A percentile compares a stretch with the other conserved stretches of the same genome.
These are phyloP conservation scores for Pangasianodon hypophthalmus DNA, from an alignment of 2,113 vertebrate genomes.

Conservation along the genomic window DNA sequence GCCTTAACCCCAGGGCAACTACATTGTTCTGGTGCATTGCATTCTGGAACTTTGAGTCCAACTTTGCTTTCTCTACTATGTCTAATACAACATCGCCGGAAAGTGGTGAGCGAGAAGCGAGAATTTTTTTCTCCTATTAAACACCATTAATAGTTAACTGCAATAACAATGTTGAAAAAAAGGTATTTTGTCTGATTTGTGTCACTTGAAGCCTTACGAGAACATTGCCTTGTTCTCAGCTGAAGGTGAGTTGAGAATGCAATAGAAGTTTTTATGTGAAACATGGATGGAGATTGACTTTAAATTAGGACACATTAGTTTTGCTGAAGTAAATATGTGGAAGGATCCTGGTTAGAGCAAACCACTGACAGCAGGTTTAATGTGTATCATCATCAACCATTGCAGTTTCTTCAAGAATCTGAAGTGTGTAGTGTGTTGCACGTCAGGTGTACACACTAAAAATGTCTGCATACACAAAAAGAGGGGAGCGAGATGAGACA, in stretches of 20 bases:
- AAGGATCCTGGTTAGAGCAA: not conserved
- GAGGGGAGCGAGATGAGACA: not conserved
- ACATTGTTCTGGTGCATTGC: not conserved
- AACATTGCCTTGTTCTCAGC: not conserved
- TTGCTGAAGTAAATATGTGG: not conserved
- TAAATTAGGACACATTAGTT: not conserved
- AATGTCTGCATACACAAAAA: not conserved
- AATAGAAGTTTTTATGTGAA: not conserved
- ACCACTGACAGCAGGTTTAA: not conserved
- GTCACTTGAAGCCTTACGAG: not conserved
- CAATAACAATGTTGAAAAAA: not conserved
- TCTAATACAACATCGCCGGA: too few species aligned
- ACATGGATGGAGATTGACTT: not conserved
- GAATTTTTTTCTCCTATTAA: not conserved
- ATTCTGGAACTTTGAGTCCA: not conserved
- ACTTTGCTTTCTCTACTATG: too few species aligned
- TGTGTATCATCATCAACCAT: not conserved
- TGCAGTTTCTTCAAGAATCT: not conserved
- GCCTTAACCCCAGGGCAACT: not conserved
- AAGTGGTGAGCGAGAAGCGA: too few species aligned
- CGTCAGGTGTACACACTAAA: not conserved
- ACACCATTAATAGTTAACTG: not conserved
- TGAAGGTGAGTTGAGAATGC: not conserved
- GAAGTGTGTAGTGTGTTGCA: not conserved
- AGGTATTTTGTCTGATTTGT: not conserved